Evolutionary conservation across 1,140 invertebrate species (phyloP).

Genomic region (Drosophila nikananu): DNA sequence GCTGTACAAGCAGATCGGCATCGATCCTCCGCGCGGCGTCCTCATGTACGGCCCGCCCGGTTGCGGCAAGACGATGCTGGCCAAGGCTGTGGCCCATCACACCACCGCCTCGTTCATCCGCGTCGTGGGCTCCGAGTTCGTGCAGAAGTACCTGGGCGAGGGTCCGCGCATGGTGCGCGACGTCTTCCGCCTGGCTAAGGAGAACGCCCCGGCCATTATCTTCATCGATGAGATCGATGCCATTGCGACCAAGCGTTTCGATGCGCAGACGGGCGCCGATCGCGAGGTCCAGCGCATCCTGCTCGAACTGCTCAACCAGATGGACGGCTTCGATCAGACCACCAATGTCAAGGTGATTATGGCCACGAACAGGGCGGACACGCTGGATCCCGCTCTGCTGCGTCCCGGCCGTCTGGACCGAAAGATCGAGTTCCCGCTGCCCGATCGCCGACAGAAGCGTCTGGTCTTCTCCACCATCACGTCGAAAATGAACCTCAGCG

Average conservation of each 20-base stretch:
- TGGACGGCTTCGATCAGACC: constrained; percentile 99
- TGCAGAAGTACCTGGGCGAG: constrained; percentile 99
- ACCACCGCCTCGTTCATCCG: constrained; percentile 99
- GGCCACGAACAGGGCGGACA: constrained; percentile 99
- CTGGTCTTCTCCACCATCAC: constrained; percentile 99
- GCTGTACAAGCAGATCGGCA: constrained; percentile 98
- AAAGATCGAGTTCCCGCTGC: constrained; percentile 99
- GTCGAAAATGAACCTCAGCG: constrained; percentile 99
- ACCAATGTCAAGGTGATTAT: constrained; percentile 99
- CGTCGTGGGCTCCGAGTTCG: constrained; percentile 99
- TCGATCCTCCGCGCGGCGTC: constrained; percentile 98
- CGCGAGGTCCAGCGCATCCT: constrained; percentile 99
- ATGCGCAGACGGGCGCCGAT: constrained; percentile 99
- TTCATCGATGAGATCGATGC: constrained; percentile 99
- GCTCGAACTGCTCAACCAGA: constrained; percentile 98
- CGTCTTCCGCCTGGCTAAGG: constrained; percentile 99
- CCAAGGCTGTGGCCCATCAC: constrained; percentile 99
- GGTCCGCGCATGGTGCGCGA: constrained; percentile 99
- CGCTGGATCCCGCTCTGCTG: constrained; percentile 98
- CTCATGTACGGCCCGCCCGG: constrained; percentile 99
- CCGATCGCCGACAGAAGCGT: constrained; percentile 98
- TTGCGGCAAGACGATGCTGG: constrained; percentile 98
- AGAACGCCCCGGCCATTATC: constrained; percentile 99
- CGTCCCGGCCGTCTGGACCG: constrained; percentile 98
- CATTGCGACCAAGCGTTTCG: constrained; percentile 99